Conservation (phyloP, 2,888 invertebrate species). For the Aporophyla nigra region DNA sequence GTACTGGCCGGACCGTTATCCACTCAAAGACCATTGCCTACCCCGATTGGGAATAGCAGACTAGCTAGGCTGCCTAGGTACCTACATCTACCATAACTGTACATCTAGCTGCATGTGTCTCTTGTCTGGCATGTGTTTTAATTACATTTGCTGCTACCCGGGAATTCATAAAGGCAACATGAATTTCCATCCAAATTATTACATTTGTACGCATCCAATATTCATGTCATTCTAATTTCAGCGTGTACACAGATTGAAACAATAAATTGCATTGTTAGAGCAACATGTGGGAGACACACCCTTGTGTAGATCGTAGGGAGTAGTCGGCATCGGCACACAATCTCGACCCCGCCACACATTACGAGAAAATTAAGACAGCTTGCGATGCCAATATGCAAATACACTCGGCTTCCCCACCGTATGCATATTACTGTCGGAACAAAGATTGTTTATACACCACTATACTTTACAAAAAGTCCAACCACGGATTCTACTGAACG, state of each 20-base stretch:
- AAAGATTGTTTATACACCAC: conserved; percentile 56
- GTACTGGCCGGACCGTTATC: conserved; percentile 19
- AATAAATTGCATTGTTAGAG: conserved; percentile 86
- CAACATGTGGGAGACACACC: conserved; percentile 82
- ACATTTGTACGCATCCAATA: conserved; percentile 72
- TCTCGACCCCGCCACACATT: conserved; percentile 80
- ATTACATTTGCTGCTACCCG: conserved; percentile 44
- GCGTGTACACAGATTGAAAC: conserved; percentile 80
- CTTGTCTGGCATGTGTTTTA: conserved; percentile 40
- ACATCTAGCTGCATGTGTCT: conserved; percentile 4
- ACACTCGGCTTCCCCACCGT: conserved; percentile 63
- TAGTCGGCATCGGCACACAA: conserved; percentile 57
- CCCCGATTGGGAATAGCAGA: conserved; percentile 29
- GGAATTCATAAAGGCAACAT: conserved; percentile 54
- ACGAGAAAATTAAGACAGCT: conserved; percentile 89
- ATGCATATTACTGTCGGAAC: conserved; percentile 50
- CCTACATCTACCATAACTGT: not conserved
- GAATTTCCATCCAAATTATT: conserved; percentile 62
- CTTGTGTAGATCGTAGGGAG: conserved; percentile 43
- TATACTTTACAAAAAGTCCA: conserved; percentile 36
- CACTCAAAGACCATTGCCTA: conserved; percentile 31
- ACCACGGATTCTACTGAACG: conserved; percentile 18
- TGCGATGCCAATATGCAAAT: conserved; percentile 89
- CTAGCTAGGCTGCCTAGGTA: not conserved
- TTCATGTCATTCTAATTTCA: conserved; percentile 79